A percentile compares a stretch with the other conserved stretches of the same genome.
Evolutionary conservation across 1,140 invertebrate genomes (phyloP).

Genomic region (Trachymyrmex septentrionalis): DNA sequence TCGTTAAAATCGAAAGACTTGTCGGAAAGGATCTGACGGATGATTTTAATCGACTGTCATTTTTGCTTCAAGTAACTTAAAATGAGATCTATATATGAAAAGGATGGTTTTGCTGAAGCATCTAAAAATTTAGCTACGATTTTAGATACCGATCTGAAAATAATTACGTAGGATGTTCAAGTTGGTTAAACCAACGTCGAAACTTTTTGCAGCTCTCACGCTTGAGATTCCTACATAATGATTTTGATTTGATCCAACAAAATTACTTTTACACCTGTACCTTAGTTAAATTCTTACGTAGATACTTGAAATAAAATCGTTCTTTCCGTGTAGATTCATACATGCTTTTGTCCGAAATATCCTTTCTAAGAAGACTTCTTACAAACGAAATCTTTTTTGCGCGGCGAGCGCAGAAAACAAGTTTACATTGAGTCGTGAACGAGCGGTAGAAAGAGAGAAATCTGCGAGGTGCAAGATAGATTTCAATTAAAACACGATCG

Average conservation of each 20-base stretch:
- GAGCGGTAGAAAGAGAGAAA: conserved; percentile 1
- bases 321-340: background rate
- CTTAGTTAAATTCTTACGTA: too few relatives aligned
- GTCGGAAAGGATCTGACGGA: background rate
- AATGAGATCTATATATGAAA: background rate
- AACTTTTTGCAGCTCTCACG: too few relatives aligned
- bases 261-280: too few relatives aligned
- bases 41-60: background rate
- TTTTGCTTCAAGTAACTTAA: background rate
- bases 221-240: too few relatives aligned
- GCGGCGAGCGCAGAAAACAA: background rate
- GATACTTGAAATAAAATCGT: too few relatives aligned
- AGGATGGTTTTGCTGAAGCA: too few relatives aligned
- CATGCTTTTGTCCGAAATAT: background rate
- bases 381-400: background rate
- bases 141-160: too few relatives aligned
- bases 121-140: too few relatives aligned
- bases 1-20: background rate
- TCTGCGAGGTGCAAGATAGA: background rate
- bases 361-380: background rate
- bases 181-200: too few relatives aligned
- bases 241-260: too few relatives aligned
- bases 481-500: conserved; percentile 43
- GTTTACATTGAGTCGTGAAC: background rate
- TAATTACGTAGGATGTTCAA: too few relatives aligned